These are phyloP conservation scores for Zoanthus sansibaricus DNA, from an alignment of 92 coral and sea anemone species.

Conservation along the genomic window DNA sequence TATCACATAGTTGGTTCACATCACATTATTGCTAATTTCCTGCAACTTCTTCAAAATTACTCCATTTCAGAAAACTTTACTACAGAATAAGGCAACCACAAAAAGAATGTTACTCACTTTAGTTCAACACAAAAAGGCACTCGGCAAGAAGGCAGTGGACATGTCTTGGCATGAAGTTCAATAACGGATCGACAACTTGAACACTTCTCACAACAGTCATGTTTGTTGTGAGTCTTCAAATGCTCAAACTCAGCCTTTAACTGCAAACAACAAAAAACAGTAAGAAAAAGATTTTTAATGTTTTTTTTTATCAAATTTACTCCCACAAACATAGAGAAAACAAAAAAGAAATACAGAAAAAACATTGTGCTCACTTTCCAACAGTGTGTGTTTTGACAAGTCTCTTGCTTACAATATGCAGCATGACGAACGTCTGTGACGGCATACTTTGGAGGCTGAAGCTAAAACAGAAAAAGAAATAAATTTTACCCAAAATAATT, in stretches of 20 bases:
- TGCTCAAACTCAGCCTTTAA: slow-evolving; percentile 7
- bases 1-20: not conserved
- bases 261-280: not conserved
- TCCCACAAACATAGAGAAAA: not conserved
- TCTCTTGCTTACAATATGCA: slow-evolving; percentile 50
- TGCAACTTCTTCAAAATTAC: not conserved
- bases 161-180: slow-evolving; percentile 17
- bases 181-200: not conserved
- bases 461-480: not conserved
- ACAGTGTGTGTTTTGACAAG: slow-evolving; percentile 55
- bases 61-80: not conserved
- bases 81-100: not conserved
- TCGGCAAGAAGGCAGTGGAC: slow-evolving; percentile 7
- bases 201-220: slow-evolving; percentile 16
- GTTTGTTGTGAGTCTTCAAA: not conserved
- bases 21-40: not conserved
- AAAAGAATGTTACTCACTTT: slow-evolving; percentile 15
- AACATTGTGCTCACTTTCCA: slow-evolving; percentile 33
- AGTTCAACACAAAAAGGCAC: slow-evolving; percentile 25
- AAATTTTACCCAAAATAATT: not conserved
- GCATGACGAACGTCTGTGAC: slow-evolving; percentile 65
- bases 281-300: not conserved
- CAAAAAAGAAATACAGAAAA: not conserved
- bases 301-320: not conserved
- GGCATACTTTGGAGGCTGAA: slow-evolving; percentile 11